phyloP scores from a whole-genome alignment of 2,888 invertebrate genomes.

The Perdita meconis region DNA sequence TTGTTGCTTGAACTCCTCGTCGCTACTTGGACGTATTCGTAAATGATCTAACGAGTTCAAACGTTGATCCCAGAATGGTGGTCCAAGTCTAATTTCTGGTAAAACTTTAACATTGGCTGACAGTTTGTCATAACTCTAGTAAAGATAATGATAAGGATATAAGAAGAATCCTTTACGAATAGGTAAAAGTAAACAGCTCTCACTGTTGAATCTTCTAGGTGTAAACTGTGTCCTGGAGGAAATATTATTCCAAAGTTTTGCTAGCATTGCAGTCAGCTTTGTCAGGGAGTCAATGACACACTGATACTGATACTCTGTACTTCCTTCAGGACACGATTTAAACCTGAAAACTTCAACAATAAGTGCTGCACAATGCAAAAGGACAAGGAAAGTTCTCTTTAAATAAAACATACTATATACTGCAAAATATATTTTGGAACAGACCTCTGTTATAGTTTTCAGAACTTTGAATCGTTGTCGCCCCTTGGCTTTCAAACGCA shows the following conservation, averaged over 20 bases:
- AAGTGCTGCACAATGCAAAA: no score
- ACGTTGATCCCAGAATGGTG: constrained; percentile 85
- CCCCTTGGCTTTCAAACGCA: constrained; percentile 90
- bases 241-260: no score
- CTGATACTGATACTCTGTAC: no score
- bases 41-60: constrained; percentile 77
- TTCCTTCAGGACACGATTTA: no score
- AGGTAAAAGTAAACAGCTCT: neutral
- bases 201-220: no score
- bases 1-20: constrained; percentile 68
- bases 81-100: constrained; percentile 87
- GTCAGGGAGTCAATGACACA: no score
- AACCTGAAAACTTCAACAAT: no score
- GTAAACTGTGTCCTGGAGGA: neutral
- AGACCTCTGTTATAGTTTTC: constrained; percentile 76
- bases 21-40: constrained; percentile 67
- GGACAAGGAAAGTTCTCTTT: neutral
- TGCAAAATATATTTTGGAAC: constrained; percentile 15
- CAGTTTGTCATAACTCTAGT: constrained; percentile 70
- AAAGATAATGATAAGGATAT: neutral
- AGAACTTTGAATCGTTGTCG: constrained; percentile 90
- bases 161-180: neutral
- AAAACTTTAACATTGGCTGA: constrained; percentile 87
- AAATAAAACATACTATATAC: neutral
- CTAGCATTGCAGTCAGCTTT: no score